These are phyloP conservation scores for Epinotia brunnichana DNA, from an alignment of 2,888 invertebrate species.

Conservation along the genomic window DNA sequence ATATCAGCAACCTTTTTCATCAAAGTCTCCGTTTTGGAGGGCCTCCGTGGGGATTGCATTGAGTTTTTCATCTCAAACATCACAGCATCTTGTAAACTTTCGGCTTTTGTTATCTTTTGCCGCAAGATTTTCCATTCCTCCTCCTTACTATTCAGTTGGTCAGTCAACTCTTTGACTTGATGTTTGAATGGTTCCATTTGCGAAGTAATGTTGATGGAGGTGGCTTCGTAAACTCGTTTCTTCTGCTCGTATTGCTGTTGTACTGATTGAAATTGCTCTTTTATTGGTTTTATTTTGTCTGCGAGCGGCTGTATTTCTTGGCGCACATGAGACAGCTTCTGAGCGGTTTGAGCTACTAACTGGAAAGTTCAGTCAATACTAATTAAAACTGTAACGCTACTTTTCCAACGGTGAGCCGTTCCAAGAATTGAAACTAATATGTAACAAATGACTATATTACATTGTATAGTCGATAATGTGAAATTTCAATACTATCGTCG, in stretches of 20 bases:
- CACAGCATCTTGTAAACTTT: constrained; percentile 81
- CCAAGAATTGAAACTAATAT: background rate
- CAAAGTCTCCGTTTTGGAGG: constrained; percentile 85
- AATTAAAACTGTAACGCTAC: background rate
- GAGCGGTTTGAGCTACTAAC: constrained; percentile 86
- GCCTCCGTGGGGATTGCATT: constrained; percentile 78
- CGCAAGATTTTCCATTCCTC: constrained; percentile 81
- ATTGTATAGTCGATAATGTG: too few species aligned
- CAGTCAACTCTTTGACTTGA: constrained; percentile 80
- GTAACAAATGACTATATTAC: too few species aligned
- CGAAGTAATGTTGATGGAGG: constrained; percentile 81
- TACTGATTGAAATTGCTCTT: constrained; percentile 86
- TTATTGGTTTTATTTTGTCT: constrained; percentile 85
- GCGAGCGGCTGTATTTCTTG: constrained; percentile 78
- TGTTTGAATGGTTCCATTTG: constrained; percentile 83
- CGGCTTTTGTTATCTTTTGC: constrained; percentile 82
- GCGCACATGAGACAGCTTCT: constrained; percentile 77
- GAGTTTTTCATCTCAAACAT: constrained; percentile 80
- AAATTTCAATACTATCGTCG: background rate
- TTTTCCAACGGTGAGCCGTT: background rate
- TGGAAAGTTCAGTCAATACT: constrained; percentile 56
- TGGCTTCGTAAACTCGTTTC: constrained; percentile 87
- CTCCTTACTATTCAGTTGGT: constrained; percentile 79
- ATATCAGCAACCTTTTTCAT: constrained; percentile 85
- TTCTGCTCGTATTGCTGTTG: constrained; percentile 87